phyloP scores from a whole-genome alignment of 2,797 vertebrate genomes.

The Gorsachius magnificus region DNA sequence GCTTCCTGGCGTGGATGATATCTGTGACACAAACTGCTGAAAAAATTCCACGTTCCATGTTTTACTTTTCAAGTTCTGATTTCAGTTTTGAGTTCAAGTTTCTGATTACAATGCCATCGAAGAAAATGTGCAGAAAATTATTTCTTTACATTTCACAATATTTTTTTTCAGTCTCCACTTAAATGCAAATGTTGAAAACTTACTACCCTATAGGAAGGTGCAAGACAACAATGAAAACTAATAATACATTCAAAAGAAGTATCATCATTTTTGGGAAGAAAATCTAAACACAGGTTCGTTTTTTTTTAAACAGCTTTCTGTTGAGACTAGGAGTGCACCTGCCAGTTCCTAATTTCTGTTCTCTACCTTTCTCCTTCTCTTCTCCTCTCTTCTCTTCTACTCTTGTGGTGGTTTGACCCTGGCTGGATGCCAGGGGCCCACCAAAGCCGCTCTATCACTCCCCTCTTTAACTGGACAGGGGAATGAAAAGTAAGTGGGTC shows the following conservation, averaged over 20 bases:
- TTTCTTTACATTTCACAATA: not conserved
- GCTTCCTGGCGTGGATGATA: not conserved
- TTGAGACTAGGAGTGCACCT: not conserved
- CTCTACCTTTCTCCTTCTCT: not conserved
- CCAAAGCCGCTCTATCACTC: too few species aligned
- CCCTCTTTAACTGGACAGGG: too few species aligned
- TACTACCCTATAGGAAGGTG: not conserved
- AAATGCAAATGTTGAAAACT: not conserved
- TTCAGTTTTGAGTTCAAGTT: not conserved
- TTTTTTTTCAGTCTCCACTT: not conserved
- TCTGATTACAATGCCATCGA: not conserved
- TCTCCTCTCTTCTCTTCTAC: too few species aligned
- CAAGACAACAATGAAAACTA: not conserved
- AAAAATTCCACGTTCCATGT: fast-evolving
- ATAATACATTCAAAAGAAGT: not conserved
- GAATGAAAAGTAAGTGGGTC: too few species aligned
- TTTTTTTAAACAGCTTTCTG: not conserved
- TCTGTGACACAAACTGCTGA: not conserved
- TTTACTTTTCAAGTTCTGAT: not conserved
- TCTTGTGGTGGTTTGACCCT: too few species aligned
- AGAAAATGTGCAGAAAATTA: not conserved
- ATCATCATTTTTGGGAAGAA: not conserved
- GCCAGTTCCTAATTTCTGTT: not conserved
- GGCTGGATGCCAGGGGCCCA: too few species aligned
- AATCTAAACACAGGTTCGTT: not conserved